phyloP scores from a whole-genome alignment of 2,888 invertebrate genomes.

The Malthinus seriepunctatus region DNA sequence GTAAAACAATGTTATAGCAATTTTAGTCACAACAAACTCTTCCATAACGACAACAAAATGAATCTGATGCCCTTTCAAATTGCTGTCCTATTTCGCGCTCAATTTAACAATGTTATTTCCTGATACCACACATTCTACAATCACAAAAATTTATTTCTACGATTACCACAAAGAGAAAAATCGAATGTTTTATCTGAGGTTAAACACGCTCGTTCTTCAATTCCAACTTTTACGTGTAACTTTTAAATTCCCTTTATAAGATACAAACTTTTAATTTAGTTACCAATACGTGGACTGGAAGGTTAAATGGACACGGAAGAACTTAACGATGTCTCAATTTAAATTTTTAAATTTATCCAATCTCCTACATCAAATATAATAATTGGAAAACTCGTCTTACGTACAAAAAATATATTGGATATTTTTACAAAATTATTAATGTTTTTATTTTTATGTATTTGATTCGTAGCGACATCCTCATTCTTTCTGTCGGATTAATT shows the following conservation, averaged over 20 bases:
- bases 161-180: conserved; percentile 13
- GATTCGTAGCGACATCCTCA: too few species aligned
- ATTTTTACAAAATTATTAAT: too few species aligned
- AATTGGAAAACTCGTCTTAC: too few species aligned
- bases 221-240: conserved; percentile 6
- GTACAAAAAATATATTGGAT: too few species aligned
- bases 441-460: too few species aligned
- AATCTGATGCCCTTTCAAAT: conserved; percentile 3
- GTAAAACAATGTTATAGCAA: too few species aligned
- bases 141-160: conserved; percentile 11
- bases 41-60: conserved; percentile 4
- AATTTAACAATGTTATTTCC: conserved; percentile 14
- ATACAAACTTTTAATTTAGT: neutral
- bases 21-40: conserved; percentile 3
- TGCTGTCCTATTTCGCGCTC: conserved; percentile 8
- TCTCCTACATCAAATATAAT: too few species aligned
- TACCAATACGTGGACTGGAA: neutral
- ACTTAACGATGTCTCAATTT: too few species aligned
- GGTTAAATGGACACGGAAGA: too few species aligned
- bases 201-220: conserved; percentile 10
- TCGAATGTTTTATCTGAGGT: conserved; percentile 15
- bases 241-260: conserved; percentile 3
- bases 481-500: too few species aligned
- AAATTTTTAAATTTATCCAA: too few species aligned
- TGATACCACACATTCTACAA: conserved; percentile 5